Evolutionary conservation across 2,797 vertebrate genomes (phyloP).

Genomic region (Channallabes apus): DNA sequence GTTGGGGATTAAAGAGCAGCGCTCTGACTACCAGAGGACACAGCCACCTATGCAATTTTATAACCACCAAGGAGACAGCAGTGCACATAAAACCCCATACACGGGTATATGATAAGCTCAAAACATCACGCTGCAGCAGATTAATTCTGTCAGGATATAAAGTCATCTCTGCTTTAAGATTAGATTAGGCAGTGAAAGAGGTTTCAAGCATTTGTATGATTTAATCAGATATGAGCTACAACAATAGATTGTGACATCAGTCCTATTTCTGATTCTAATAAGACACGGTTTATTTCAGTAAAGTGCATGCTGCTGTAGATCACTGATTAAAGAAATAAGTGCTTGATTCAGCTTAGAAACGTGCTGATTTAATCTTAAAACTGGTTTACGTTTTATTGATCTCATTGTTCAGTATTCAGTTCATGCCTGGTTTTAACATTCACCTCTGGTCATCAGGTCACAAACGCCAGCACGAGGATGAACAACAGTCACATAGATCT

Average conservation of each 20-base stretch:
- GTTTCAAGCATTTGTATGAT: neutral
- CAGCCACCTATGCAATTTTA: constrained; percentile 96
- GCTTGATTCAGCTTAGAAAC: neutral
- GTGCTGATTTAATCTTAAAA: neutral
- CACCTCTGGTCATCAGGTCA: neutral
- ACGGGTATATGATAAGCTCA: constrained; percentile 77
- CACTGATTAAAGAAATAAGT: neutral
- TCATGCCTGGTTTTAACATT: neutral
- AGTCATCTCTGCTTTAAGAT: neutral
- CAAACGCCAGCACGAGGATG: neutral
- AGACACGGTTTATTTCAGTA: neutral
- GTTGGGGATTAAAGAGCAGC: constrained; percentile 90
- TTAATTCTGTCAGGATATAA: neutral
- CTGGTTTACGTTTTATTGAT: neutral
- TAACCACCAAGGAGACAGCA: constrained; percentile 89
- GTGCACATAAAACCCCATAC: constrained; percentile 86
- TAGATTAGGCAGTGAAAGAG: neutral
- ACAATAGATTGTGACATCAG: neutral
- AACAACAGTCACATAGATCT: neutral
- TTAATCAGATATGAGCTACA: constrained; percentile 2
- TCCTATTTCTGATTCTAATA: neutral
- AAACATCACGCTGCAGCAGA: neutral
- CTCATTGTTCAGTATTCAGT: neutral
- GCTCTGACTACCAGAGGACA: constrained; percentile 87
- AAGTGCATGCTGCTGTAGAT: neutral